These are phyloP conservation scores for Corapipo altera DNA, from an alignment of 2,113 vertebrate species.

Conservation along the genomic window DNA sequence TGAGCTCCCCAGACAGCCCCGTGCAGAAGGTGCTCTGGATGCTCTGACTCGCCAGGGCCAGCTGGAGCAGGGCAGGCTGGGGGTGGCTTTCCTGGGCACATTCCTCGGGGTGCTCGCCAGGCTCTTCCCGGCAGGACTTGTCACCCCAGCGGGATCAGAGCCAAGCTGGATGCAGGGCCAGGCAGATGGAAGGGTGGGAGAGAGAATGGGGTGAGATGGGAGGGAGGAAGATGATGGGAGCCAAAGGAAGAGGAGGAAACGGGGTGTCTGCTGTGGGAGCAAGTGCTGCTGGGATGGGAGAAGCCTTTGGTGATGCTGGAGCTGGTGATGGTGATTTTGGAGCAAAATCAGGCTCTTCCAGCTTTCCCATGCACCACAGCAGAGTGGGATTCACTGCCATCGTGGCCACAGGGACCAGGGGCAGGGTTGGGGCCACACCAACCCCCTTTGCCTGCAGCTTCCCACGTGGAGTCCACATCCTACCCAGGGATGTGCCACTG, in stretches of 20 bases:
- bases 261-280: not conserved
- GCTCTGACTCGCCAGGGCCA: not conserved
- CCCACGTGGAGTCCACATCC: not conserved
- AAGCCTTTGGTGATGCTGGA: not conserved
- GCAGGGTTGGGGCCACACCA: not conserved
- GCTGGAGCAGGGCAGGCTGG: not conserved
- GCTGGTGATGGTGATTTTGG: not conserved
- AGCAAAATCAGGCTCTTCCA: not conserved
- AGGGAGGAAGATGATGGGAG: not conserved
- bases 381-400: accelerated
- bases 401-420: not conserved
- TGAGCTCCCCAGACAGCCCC: not conserved
- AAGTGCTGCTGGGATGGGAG: not conserved
- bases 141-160: not conserved
- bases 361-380: not conserved
- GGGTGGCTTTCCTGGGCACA: not conserved
- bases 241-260: not conserved
- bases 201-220: not conserved
- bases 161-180: not conserved
- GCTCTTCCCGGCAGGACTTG: not conserved
- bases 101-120: not conserved
- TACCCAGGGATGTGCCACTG: not conserved
- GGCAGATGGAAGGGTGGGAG: not conserved
- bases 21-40: not conserved
- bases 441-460: not conserved